Evolutionary conservation across 2,888 invertebrate genomes (phyloP).

Genomic region (Alloscopus bannaensis): DNA sequence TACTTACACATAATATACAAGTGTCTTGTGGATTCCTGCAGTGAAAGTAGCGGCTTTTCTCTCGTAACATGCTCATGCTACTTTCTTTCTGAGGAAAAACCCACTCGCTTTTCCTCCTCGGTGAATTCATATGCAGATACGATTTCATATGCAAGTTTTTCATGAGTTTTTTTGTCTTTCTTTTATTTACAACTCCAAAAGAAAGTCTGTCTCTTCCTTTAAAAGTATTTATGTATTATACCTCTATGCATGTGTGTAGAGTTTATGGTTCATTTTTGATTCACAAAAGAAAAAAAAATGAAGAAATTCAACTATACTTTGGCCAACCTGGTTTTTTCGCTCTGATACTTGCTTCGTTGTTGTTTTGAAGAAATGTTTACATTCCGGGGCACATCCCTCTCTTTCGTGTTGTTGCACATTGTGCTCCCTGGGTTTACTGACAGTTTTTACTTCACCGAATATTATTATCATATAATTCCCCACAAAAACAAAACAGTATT

Average conservation of each 20-base stretch:
- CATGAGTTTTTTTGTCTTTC: neutral
- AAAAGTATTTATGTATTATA: too few species aligned
- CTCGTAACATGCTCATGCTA: neutral
- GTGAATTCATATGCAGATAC: too few species aligned
- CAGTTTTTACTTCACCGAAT: slow-evolving; percentile 3
- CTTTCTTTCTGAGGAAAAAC: neutral
- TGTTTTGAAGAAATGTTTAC: slow-evolving; percentile 9
- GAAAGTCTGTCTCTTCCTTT: neutral
- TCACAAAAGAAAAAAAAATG: neutral
- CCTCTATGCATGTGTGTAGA: too few species aligned
- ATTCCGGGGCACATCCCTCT: neutral
- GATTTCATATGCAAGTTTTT: too few species aligned
- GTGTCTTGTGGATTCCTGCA: slow-evolving; percentile 21
- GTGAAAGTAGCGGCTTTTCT: neutral
- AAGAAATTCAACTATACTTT: neutral
- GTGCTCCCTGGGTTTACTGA: neutral
- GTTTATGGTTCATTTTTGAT: slow-evolving; percentile 8
- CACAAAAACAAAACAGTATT: neutral
- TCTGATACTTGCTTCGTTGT: neutral
- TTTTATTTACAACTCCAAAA: neutral
- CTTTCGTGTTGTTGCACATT: slow-evolving; percentile 1
- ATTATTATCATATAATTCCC: slow-evolving; percentile 17
- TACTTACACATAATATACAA: slow-evolving; percentile 11
- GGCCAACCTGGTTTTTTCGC: slow-evolving; percentile 3
- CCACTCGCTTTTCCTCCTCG: neutral